Evolutionary conservation across 1,140 invertebrate genomes (phyloP).

Genomic region (Nephila pilipes): DNA sequence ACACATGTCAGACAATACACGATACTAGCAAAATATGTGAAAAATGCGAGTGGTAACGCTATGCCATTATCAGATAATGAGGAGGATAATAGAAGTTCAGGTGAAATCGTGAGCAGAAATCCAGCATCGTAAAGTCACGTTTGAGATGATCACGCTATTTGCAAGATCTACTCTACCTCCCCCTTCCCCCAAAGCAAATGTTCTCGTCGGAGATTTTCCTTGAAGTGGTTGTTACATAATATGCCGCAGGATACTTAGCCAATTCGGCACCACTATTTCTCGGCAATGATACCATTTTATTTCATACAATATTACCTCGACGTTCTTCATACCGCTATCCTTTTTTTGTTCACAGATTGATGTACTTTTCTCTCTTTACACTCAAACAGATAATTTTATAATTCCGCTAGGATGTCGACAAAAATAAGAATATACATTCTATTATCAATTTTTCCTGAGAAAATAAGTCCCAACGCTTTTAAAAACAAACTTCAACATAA

Average conservation of each 20-base stretch:
- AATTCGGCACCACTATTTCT: constrained; percentile 21
- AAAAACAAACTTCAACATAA: too few relatives aligned
- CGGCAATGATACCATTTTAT: neutral
- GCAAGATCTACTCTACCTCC: constrained; percentile 10
- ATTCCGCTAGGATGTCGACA: too few relatives aligned
- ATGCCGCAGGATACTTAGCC: constrained; percentile 15
- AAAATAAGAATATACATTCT: too few relatives aligned
- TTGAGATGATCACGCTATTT: constrained; percentile 67
- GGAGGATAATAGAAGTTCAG: constrained; percentile 61
- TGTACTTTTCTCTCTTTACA: too few relatives aligned
- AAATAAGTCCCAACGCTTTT: too few relatives aligned
- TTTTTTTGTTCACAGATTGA: too few relatives aligned
- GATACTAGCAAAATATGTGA: constrained; percentile 66
- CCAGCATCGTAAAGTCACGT: constrained; percentile 66
- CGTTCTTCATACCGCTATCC: too few relatives aligned
- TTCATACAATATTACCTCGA: neutral
- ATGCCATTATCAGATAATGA: constrained; percentile 74
- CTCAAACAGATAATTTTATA: too few relatives aligned
- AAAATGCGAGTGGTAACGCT: constrained; percentile 68
- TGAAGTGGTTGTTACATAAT: constrained; percentile 38
- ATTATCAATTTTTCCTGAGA: too few relatives aligned
- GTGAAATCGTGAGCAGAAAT: constrained; percentile 72
- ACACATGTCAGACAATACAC: constrained; percentile 66
- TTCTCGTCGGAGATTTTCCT: neutral
- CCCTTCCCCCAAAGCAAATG: neutral